Base-by-base conservation (phyloP, 2,113 vertebrate species). In the Lucifuga dentata region DNA sequence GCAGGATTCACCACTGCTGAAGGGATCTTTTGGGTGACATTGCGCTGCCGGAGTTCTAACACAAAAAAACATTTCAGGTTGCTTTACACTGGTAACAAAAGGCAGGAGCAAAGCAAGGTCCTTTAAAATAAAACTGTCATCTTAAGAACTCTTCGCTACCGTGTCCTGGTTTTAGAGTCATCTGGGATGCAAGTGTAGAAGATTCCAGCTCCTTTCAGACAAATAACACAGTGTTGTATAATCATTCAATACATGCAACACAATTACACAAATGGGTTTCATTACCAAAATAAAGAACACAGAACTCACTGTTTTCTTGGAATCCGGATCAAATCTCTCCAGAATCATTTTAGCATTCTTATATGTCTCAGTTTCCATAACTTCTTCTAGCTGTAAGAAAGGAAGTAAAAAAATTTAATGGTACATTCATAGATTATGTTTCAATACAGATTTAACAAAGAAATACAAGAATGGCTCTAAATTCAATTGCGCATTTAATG, bases 281-380 rank as follows among this genome's bases (percentile, higher is more conserved):
- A 10, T 15, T 10, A 46, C 32, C 8, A 38, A 21, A 46, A 10
- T 13, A 3, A 20, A 35, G 21, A 68, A 0, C 12, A 35, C 52
- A 46, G 53, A 36, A 87, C 92, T 92, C 88, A 98, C 94, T 83
- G 89, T 90, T 88, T 93, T 97, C 88, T 93, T 97, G 40, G 96
- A 94, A 36, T 95, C 97, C 39, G 95, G 95, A 94, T 98, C 96
- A 91, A 99, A 99, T 65, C 97, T 95, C 91, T 99, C 98, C 86
- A 99, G 92, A 84, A 99, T 99, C 90, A 98, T 87, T 89, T 99
- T 99, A 62, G 98, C 98, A 39, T 91, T 96, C 90, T 99, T 99
- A 73, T 99, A 99, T 0, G 97, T 99, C 92, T 99, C 97, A 5
- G 95, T 99, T 91, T 99, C 98, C 97, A 98, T 99, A 49, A 99